These are phyloP conservation scores for Stylophora pistillata DNA, from an alignment of 64 coral and sea anemone genomes.

Conservation along the genomic window DNA sequence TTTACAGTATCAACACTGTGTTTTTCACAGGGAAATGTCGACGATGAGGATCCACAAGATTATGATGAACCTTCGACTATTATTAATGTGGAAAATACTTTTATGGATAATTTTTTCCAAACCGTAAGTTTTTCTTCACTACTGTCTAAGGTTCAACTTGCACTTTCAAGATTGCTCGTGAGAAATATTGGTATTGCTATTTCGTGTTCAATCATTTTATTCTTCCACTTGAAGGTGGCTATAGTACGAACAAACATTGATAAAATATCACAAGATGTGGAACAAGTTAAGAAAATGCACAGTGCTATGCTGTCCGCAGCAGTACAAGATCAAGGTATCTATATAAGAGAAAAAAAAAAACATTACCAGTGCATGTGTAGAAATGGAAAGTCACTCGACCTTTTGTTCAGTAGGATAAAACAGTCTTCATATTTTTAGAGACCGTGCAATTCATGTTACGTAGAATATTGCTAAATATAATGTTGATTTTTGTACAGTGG, in stretches of 20 bases:
- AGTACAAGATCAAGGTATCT: constrained; percentile 68
- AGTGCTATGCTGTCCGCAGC: constrained; percentile 68
- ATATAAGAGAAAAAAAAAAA: neutral
- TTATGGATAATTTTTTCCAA: constrained; percentile 75
- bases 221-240: constrained; percentile 33
- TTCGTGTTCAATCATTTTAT: neutral
- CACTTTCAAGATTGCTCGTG: no score
- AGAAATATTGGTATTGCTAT: neutral
- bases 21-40: constrained; percentile 42
- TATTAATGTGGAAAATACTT: constrained; percentile 53
- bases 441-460: no score
- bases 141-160: neutral
- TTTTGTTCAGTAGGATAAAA: no score
- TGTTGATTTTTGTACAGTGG: no score
- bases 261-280: constrained; percentile 64
- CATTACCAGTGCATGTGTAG: neutral
- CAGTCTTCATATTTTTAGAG: no score
- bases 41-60: constrained; percentile 56
- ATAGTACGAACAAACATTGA: constrained; percentile 70
- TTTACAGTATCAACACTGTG: constrained; percentile 8
- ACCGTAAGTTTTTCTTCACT: constrained; percentile 44
- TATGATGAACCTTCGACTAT: constrained; percentile 40
- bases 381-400: no score
- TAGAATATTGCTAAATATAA: no score
- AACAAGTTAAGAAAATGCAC: constrained; percentile 74